Conservation (phyloP, 1,140 invertebrate genomes). For the Batillaria attramentaria region DNA sequence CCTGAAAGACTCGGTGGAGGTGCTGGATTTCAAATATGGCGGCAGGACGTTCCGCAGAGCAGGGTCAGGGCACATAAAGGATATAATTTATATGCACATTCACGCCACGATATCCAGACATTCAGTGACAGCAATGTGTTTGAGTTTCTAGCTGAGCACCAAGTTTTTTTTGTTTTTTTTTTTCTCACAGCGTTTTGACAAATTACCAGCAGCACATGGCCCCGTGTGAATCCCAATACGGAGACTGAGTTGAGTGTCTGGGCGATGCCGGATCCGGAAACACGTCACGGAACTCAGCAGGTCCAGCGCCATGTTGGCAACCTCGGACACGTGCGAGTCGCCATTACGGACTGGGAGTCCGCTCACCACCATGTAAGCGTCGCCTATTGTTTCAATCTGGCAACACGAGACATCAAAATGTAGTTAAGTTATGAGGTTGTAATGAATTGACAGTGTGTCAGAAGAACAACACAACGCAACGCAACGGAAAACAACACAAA, state of each 20-base stretch:
- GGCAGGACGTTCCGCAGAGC: background rate
- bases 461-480: too few relatives aligned
- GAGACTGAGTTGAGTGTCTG: constrained; percentile 86
- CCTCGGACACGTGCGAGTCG: constrained; percentile 84
- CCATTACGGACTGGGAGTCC: constrained; percentile 86
- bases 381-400: constrained; percentile 90
- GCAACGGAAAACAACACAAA: too few relatives aligned
- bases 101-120: background rate
- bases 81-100: background rate
- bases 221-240: constrained; percentile 95
- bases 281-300: constrained; percentile 86
- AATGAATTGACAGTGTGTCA: too few relatives aligned
- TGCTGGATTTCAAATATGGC: too few relatives aligned
- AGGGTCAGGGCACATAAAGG: background rate
- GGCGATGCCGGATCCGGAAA: constrained; percentile 85
- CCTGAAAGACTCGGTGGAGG: too few relatives aligned
- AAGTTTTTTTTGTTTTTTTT: background rate
- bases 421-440: too few relatives aligned
- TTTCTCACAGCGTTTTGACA: background rate
- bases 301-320: constrained; percentile 92
- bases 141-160: background rate
- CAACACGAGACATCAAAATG: too few relatives aligned
- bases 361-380: constrained; percentile 88
- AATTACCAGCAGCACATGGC: constrained; percentile 61
- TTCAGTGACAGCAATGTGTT: background rate